Conservation (phyloP, 2,113 vertebrate species). For the Rattus norvegicus region GRCr8 NC_086025.1:41360501-41361000, state of each 20-base stretch:
- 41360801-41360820: neutral
- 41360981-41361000: neutral
- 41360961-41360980: neutral
- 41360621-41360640: neutral
- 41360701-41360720: neutral
- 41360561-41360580: neutral
- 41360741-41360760: neutral
- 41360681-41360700: neutral
- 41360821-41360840: neutral
- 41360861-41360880: neutral
- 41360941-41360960: neutral
- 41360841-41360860: neutral
- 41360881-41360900: neutral
- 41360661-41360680: neutral
- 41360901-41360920: neutral
- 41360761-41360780: neutral
- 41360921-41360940: accelerated
- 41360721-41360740: neutral
- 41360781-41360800: neutral
- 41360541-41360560: neutral
- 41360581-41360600: neutral
- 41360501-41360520: neutral
- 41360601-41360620: neutral
- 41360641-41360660: neutral
- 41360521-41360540: neutral